Base-by-base conservation (phyloP, 2,113 vertebrate genomes). In the Hypomesus transpacificus region DNA sequence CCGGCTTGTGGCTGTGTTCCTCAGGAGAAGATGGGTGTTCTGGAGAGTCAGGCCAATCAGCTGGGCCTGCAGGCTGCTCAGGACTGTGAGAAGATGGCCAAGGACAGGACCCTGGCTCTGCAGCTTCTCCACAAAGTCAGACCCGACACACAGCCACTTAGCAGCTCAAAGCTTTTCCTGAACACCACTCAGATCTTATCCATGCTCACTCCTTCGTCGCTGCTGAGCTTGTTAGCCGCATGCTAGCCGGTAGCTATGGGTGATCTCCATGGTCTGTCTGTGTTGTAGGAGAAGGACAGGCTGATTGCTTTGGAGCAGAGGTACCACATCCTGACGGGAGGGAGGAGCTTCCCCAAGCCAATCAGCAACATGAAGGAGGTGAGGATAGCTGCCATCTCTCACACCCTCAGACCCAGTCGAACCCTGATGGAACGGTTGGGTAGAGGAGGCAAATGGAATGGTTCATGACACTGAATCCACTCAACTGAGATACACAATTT, bases 11-110 rank as follows among this genome's bases (percentile, higher is more conserved):
- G 11, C 46, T 14, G n/a, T 3, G 58, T 75, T 66, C 74, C 18
- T 26, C 79, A 98, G 97, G 96, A 98, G 77, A 95, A 92, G 21
- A 87, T 99, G 84, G 91, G 90, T 0, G 80, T 91, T 0, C 84
- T 99, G 81, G 97, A 99, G 17, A 91, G 90, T 74, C 97, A 98
- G 80, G 95, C 92, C 58, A 93, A 93, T 72, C 95, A 97, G 87
- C 85, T 98, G 70, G 92, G 90, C 13, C 70, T 94, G 31, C 96
- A 98, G 85, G 93, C 94, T 0, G 78, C 91, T 21, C 94, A 94
- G 78, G 97, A 98, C 75, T 92, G 92, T 0, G 95, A 98, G 80
- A 92, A 88, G 65, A 78, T 98, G 80, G 85, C 81, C 17, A 90
- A 91, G 75, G 95, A 98, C 77, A 91, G 91, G 83, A 93, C 84